Base-by-base conservation (phyloP, 1,140 invertebrate species). In the Orussus abietinus region DNA sequence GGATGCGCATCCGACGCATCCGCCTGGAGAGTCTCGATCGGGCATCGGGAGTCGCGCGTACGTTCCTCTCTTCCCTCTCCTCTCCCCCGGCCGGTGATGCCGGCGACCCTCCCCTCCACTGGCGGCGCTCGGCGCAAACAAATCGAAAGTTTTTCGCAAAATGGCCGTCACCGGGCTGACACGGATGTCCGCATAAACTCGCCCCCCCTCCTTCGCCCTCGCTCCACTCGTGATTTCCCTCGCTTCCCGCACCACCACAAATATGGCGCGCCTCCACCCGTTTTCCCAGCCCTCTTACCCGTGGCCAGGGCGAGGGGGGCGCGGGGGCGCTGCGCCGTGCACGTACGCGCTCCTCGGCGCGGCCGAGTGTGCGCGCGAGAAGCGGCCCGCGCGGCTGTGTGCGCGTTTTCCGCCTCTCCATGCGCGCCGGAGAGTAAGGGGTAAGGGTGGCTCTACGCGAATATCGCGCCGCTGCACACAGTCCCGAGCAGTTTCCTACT, bases 401-500 rank as follows among this genome's bases (percentile, higher is more conserved):
- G 54, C n/a, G n/a, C n/a, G n/a, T n/a, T n/a, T n/a, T n/a, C n/a
- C n/a, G n/a, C n/a, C n/a, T n/a, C n/a, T n/a, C n/a, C n/a, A n/a
- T n/a, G n/a, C n/a, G n/a, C n/a, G n/a, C n/a, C n/a, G n/a, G n/a
- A n/a, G n/a, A n/a, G 56, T 53, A 55, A 55, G 57, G 64, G 59
- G 22, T 25, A 25, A 14, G 14, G 56, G 48, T 54, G 57, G 51
- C 62, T 58, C 61, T 64, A 62, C 63, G 68, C 67, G 70, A 72
- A 71, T 73, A 73, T 68, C 67, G 55, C 59, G 53, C 18, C 11
- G 11, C 67, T 57, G 63, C 66, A 70, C 63, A 71, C 66, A 72
- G 62, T 66, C 66, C 69, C 67, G 68, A 72, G 68, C 67, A 72
- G 68, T 71, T 72, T 72, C 67, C 69, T 71, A 72, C 67, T 73